Conservation (phyloP, 2,888 invertebrate species). For the Lampropteryx suffumata region DNA sequence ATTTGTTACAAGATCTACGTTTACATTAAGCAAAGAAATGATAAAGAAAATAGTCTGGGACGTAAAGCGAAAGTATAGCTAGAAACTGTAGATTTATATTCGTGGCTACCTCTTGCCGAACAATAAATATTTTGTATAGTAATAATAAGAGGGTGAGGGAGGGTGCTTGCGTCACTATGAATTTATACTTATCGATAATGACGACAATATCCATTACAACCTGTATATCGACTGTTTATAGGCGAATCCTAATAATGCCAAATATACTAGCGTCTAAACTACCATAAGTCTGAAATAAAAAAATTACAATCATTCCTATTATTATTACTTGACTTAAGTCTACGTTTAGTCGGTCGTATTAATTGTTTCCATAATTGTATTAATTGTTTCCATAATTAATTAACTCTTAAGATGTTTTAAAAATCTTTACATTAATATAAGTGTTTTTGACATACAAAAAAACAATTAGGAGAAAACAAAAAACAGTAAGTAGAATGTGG, state of each 20-base stretch:
- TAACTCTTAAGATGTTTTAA: no score
- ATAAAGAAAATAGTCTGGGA: slow-evolving; percentile 13
- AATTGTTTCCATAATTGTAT: no score
- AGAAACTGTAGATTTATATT: slow-evolving; percentile 30
- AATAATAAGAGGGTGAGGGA: slow-evolving; percentile 63
- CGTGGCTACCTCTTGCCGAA: slow-evolving; percentile 65
- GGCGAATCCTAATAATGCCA: slow-evolving; percentile 22
- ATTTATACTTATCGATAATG: slow-evolving; percentile 71
- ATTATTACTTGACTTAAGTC: no score
- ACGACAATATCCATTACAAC: slow-evolving; percentile 54
- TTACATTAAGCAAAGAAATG: slow-evolving; percentile 1
- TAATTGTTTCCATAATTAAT: no score
- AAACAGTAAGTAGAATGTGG: no score
- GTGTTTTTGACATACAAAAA: no score
- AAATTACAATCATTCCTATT: no score
- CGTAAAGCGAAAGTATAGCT: slow-evolving; percentile 23
- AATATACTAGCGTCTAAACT: neutral
- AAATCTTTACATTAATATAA: no score
- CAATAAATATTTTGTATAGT: slow-evolving; percentile 54
- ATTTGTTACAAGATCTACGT: neutral
- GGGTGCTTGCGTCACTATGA: slow-evolving; percentile 65
- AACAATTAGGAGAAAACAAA: no score
- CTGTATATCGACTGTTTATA: slow-evolving; percentile 39
- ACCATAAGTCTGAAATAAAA: no score
- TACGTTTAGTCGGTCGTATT: no score